Conservation (phyloP, 2,888 invertebrate genomes). For the Metacarcinus magister region DNA sequence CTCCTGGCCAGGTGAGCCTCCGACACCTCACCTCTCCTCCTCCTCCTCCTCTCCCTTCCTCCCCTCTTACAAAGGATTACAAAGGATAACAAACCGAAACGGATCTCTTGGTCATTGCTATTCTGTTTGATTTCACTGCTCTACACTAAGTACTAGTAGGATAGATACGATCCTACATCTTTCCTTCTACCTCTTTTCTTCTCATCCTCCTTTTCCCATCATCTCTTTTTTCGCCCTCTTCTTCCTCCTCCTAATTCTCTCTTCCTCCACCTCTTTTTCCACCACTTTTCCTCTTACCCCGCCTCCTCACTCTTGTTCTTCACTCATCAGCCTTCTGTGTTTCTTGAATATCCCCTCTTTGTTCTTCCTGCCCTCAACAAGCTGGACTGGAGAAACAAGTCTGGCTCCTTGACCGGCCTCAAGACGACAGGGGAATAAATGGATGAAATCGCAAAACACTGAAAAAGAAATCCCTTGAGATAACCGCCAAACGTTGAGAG, state of each 20-base stretch:
- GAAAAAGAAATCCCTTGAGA: neutral
- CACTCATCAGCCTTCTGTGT: neutral
- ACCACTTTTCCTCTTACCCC: neutral
- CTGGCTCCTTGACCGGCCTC: neutral
- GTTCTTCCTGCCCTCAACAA: neutral
- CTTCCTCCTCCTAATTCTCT: neutral
- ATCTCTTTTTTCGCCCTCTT: neutral
- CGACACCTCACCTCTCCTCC: conserved; percentile 1
- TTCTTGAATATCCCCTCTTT: too few species aligned
- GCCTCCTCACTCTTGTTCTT: neutral
- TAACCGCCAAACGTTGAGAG: neutral
- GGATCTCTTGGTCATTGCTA: too few species aligned
- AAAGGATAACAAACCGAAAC: too few species aligned
- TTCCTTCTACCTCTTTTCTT: neutral
- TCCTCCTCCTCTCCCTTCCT: neutral
- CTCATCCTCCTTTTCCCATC: neutral
- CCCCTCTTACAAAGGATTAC: too few species aligned
- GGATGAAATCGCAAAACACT: neutral
- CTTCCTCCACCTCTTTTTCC: neutral
- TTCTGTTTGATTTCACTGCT: too few species aligned
- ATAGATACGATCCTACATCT: too few species aligned
- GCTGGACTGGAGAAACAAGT: neutral
- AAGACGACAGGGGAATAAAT: neutral
- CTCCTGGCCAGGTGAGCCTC: conserved; percentile 46
- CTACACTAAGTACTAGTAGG: too few species aligned